These are phyloP conservation scores for Todiramphus saurophagus DNA, from an alignment of 2,113 vertebrate genomes.

Conservation along the genomic window DNA sequence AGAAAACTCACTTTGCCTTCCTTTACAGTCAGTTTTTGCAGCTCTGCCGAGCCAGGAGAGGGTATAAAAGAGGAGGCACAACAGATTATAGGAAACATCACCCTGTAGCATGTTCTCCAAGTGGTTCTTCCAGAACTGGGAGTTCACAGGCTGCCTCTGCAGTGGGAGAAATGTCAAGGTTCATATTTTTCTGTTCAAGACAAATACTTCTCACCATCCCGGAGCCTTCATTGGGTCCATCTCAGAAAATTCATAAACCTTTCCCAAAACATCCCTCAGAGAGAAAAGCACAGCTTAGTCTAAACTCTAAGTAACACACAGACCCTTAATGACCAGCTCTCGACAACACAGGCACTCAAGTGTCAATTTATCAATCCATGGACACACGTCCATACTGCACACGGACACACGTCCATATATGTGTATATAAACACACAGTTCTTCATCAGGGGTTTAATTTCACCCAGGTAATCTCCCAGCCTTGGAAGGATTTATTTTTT, in stretches of 20 bases:
- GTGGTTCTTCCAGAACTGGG: background rate
- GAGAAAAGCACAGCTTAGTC: background rate
- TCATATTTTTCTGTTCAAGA: background rate
- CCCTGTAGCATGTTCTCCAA: background rate
- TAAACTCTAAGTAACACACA: conserved; percentile 15
- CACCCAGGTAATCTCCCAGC: background rate
- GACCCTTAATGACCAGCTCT: conserved; percentile 34
- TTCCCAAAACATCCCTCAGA: background rate
- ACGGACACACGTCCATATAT: rapidly evolving
- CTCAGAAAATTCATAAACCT: conserved; percentile 13
- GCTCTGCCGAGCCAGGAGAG: background rate
- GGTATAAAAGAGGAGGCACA: background rate
- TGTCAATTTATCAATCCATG: conserved; percentile 37
- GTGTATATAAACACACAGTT: rapidly evolving
- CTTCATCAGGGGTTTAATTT: background rate
- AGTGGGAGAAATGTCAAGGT: background rate
- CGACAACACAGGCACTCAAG: background rate
- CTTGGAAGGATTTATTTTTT: background rate
- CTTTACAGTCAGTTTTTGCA: background rate
- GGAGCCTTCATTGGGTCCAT: background rate
- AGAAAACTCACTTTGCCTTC: background rate
- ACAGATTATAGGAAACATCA: background rate
- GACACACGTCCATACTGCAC: background rate
- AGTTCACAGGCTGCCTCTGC: background rate
- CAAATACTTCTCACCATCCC: background rate